Base-by-base conservation (phyloP, 2,113 vertebrate genomes). In the Scomber scombrus region DNA sequence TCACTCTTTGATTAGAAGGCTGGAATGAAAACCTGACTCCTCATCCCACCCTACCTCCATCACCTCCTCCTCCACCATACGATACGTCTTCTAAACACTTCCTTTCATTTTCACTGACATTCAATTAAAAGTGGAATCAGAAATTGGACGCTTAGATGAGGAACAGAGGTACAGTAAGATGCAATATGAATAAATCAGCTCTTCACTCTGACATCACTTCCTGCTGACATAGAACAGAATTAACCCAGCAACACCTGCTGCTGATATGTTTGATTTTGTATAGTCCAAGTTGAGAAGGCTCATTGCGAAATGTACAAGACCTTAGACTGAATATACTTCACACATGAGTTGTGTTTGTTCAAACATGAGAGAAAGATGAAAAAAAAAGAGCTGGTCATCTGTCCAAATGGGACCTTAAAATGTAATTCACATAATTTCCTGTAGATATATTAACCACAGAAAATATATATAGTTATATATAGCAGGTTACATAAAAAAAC, bases 61-160 rank as follows among this genome's bases (percentile, higher is more conserved):
- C 34, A 40, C 34, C 2, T 40, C 21, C 43, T 13, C 45, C 52
- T 58, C 66, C 49, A 50, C 31, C 23, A 8, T 13, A 60, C 49
- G n/a, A 60, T 60, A 71, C 58, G 46, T 40, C 12, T 47, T 31
- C 76, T 64, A 29, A 69, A 72, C 64, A 73, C 57, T 15, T 57
- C 11, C 13, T 49, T 68, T 70, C 67, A 46, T 50, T 85, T 54
- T 81, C 78, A 87, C 72, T 86, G 88, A 81, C 76, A 79, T 88
- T 78, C 70, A 84, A 84, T 86, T 85, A 81, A 78, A 86, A 72
- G 71, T 56, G 81, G 29, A 63, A 84, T 79, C 63, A 64, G 26
- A 77, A 57, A 23, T 0, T 3, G 12, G 54, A 61, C 8, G 43
- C 54, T 80, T 18, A 18, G 29, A 65, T 1, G 3, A 43, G 40